phyloP scores from a whole-genome alignment of 2,888 invertebrate species.

The Phragmatobia fuliginosa region DNA sequence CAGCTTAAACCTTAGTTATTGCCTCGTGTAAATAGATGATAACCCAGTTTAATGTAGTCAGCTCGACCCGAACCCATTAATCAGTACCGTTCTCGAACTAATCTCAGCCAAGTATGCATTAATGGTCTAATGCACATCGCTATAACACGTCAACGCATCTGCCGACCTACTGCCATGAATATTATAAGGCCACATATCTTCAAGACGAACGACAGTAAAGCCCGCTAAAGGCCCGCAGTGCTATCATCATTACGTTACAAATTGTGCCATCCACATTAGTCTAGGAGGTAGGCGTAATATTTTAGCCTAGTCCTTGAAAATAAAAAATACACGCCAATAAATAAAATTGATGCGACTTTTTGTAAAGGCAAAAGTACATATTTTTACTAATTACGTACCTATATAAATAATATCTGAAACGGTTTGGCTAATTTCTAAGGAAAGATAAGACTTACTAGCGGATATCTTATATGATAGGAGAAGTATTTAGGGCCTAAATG shows the following conservation, averaged over 20 bases:
- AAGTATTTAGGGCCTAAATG: neutral
- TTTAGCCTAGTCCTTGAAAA: neutral
- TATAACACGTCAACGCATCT: slow-evolving; percentile 33
- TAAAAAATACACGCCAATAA: neutral
- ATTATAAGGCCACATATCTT: slow-evolving; percentile 56
- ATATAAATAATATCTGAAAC: neutral
- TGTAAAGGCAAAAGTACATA: no score
- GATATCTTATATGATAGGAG: no score
- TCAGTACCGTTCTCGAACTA: slow-evolving; percentile 7
- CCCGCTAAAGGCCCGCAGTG: slow-evolving; percentile 50
- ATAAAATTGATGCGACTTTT: neutral
- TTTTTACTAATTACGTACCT: neutral
- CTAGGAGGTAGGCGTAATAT: slow-evolving; percentile 35
- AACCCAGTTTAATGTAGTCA: neutral
- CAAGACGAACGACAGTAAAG: slow-evolving; percentile 48
- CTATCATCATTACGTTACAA: slow-evolving; percentile 64
- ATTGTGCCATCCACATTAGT: slow-evolving; percentile 55
- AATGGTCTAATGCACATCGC: slow-evolving; percentile 36
- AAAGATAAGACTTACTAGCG: no score
- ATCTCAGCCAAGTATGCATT: slow-evolving; percentile 30
- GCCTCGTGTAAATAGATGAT: neutral
- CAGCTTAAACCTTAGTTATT: neutral
- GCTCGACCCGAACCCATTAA: slow-evolving; percentile 4
- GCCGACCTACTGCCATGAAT: slow-evolving; percentile 45
- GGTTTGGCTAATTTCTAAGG: no score